Evolutionary conservation across 2,888 invertebrate genomes (phyloP), one percentile per base, ranked within the genome.

Genomic region (Himalopsyche japonica): DNA sequence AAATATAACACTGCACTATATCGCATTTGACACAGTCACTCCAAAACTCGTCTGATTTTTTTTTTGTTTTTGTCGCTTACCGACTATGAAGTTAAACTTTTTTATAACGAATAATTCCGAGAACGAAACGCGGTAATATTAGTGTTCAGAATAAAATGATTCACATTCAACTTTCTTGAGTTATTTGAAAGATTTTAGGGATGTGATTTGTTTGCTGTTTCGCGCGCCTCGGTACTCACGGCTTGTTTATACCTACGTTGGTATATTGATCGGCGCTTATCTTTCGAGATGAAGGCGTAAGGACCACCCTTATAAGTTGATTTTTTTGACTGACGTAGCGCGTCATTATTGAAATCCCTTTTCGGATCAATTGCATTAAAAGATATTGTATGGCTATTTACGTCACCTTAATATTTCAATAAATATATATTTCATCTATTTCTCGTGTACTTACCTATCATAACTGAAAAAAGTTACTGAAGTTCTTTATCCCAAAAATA

Each of bases 1-100:
- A 92, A 92, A 92, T 92, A 92, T 92, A 92, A 92, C 92, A 92
- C 92, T 92, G 91, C 90, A 91, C 90, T 92, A 92, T 92, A 92
- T 92, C 91, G 89, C 89, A 91, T 92, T 91, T 92, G 91, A 92
- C 92, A 92, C 91, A 88, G 90, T 90, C 89, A 89, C 32, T 79
- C 79, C 15, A 48, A 79, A 57, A 57, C 57, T 57, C 57, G 57
- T 76, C 79, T 15, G 81, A n/a, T n/a, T 84, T 81, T 81, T 81
- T 76, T 84, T 78, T 57, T 81, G 37, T 77, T 47, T 32, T 47
- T 64, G 32, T 84, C 30, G 76, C 81, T 64, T 76, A 24, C 70
- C 37, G 70, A 34, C 79, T 18, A 37, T 15, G 30, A 34, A 84
- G 70, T 30, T 79, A 34, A 57, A 32, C 30, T 76, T 81, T 84